A percentile compares a stretch with the other conserved stretches of the same genome.
These are phyloP conservation scores for Opisthograptis luteolata DNA, from an alignment of 2,888 invertebrate species.

Conservation along the genomic window DNA sequence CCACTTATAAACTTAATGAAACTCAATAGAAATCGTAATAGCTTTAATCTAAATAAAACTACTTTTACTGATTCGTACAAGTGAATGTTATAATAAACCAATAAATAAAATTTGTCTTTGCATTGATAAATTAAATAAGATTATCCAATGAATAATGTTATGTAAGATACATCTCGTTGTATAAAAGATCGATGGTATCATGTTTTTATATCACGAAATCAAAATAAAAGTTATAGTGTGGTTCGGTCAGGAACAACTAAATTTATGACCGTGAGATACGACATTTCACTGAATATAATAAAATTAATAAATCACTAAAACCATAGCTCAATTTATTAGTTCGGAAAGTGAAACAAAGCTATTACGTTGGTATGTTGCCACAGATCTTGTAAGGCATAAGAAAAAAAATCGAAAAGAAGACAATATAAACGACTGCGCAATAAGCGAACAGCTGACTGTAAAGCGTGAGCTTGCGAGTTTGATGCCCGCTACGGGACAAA, in stretches of 20 bases:
- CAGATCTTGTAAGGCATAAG: not conserved
- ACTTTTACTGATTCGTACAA: slow-evolving; percentile 18
- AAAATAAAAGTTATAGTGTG: slow-evolving; percentile 35
- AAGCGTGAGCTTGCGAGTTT: too few relatives aligned
- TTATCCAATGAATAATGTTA: slow-evolving; percentile 33
- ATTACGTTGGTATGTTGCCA: not conserved
- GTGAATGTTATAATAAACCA: slow-evolving; percentile 21
- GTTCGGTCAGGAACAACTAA: slow-evolving; percentile 27
- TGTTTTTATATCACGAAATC: slow-evolving; percentile 33
- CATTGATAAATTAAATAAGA: slow-evolving; percentile 34
- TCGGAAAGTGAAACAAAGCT: slow-evolving; percentile 12
- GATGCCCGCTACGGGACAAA: too few relatives aligned
- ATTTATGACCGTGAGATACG: slow-evolving; percentile 35
- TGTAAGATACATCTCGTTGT: slow-evolving; percentile 27
- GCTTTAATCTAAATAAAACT: slow-evolving; percentile 13
- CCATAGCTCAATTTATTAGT: slow-evolving; percentile 18
- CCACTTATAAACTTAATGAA: not conserved
- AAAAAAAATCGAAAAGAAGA: not conserved
- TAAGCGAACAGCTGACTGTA: too few relatives aligned
- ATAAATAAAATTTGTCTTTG: slow-evolving; percentile 29
- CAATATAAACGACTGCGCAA: too few relatives aligned
- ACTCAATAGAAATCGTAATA: slow-evolving; percentile 12
- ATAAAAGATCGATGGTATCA: slow-evolving; percentile 34
- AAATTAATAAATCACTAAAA: slow-evolving; percentile 33
- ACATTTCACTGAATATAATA: slow-evolving; percentile 34